These are phyloP conservation scores for Acanthopagrus latus DNA, from an alignment of 2,797 vertebrate species.

Conservation along the genomic window DNA sequence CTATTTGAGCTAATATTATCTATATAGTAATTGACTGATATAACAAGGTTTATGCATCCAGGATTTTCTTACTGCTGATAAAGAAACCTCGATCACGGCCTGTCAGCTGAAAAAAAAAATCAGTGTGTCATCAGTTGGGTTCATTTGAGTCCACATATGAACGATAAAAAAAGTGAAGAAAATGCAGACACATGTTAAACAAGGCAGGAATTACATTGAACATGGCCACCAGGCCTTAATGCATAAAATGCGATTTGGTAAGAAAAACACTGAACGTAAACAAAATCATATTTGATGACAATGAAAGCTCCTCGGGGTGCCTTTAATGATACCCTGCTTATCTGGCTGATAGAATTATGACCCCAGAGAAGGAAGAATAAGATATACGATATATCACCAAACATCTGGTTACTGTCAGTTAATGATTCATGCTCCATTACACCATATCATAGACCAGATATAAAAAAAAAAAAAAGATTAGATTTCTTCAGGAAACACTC, in stretches of 20 bases:
- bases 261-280: not conserved
- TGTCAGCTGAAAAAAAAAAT: no score
- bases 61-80: not conserved
- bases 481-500: constrained; percentile 19
- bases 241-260: not conserved
- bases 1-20: no score
- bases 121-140: not conserved
- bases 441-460: constrained; percentile 7
- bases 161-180: no score
- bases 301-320: not conserved
- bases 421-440: constrained; percentile 9
- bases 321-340: constrained; percentile 4
- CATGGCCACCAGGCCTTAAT: not conserved
- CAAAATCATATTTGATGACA: not conserved
- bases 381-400: constrained; percentile 12
- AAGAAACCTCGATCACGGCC: not conserved
- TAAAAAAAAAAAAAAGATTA: not conserved
- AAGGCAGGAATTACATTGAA: not conserved
- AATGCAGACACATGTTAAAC: not conserved
- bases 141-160: not conserved
- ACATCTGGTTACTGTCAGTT: constrained; percentile 39
- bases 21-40: no score
- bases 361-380: not conserved
- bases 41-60: not conserved
- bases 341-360: constrained; percentile 8